phyloP scores from a whole-genome alignment of 2,113 vertebrate genomes.

The Campylomormyrus tamandua region DNA sequence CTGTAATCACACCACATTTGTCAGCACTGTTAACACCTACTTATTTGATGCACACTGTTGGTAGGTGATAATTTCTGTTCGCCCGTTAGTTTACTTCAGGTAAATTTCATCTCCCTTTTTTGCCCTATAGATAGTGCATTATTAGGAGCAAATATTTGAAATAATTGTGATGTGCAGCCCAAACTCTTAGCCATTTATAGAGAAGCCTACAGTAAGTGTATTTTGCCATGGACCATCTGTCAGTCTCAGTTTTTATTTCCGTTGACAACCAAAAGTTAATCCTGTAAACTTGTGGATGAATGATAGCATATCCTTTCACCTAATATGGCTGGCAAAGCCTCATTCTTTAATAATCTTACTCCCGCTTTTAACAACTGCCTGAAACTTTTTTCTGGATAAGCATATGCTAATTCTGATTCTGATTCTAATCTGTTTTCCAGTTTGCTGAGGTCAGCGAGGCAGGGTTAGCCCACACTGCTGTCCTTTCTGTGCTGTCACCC shows the following conservation, averaged over 20 bases:
- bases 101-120: not conserved
- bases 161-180: not conserved
- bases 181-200: not conserved
- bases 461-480: slow-evolving; percentile 57
- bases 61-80: not conserved
- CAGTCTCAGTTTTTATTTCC: not conserved
- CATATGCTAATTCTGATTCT: not conserved
- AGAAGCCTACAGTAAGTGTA: not conserved
- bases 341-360: not conserved
- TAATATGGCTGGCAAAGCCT: not conserved
- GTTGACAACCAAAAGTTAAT: not conserved
- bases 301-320: not conserved
- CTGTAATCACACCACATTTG: not conserved
- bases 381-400: not conserved
- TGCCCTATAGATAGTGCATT: not conserved
- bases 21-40: too few species aligned
- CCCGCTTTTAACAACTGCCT: not conserved
- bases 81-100: not conserved
- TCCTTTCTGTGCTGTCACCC: slow-evolving; percentile 69
- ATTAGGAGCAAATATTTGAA: not conserved
- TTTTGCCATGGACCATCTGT: not conserved
- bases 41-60: not conserved
- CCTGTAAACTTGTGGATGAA: not conserved
- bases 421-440: slow-evolving; percentile 43
- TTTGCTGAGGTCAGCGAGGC: slow-evolving; percentile 65